Conservation (phyloP, 2,797 vertebrate species). For the Bovichtus diacanthus region DNA sequence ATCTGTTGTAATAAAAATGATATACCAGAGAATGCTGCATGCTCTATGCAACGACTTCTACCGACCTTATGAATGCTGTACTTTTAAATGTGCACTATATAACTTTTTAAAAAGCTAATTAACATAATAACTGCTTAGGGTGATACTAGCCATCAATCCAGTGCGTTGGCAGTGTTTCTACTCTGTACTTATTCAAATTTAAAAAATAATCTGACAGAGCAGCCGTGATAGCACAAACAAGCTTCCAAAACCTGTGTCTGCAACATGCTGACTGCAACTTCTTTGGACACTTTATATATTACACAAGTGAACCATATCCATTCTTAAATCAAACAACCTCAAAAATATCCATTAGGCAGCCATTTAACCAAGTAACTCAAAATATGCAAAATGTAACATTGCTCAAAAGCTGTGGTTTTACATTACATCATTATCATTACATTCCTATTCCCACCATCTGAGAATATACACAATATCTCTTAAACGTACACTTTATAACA, state of each 20-base stretch:
- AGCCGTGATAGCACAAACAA: slow-evolving; percentile 23
- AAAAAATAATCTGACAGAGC: slow-evolving; percentile 14
- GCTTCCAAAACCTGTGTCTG: slow-evolving; percentile 33
- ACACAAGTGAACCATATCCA: slow-evolving; percentile 9
- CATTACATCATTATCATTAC: not conserved
- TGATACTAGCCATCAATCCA: slow-evolving; percentile 15
- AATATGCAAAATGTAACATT: slow-evolving; percentile 8
- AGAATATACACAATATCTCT: not conserved
- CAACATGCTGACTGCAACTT: slow-evolving; percentile 29
- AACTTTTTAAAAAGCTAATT: slow-evolving; percentile 26
- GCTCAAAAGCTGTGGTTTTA: slow-evolving; percentile 15
- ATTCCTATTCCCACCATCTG: not conserved
- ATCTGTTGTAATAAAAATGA: slow-evolving; percentile 45
- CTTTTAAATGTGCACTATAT: slow-evolving; percentile 30
- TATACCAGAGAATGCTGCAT: slow-evolving; percentile 12
- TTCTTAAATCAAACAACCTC: slow-evolving; percentile 30
- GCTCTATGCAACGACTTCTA: slow-evolving; percentile 29
- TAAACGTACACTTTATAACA: not conserved
- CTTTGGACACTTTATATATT: slow-evolving; percentile 16
- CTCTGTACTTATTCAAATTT: slow-evolving; percentile 7
- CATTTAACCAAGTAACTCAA: not conserved
- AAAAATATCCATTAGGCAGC: slow-evolving; percentile 21
- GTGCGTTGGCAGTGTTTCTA: slow-evolving; percentile 7
- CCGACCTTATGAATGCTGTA: slow-evolving; percentile 42
- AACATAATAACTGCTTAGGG: slow-evolving; percentile 18